phyloP scores from a whole-genome alignment of 2,113 vertebrate species.

The Kryptolebias marmoratus region DNA sequence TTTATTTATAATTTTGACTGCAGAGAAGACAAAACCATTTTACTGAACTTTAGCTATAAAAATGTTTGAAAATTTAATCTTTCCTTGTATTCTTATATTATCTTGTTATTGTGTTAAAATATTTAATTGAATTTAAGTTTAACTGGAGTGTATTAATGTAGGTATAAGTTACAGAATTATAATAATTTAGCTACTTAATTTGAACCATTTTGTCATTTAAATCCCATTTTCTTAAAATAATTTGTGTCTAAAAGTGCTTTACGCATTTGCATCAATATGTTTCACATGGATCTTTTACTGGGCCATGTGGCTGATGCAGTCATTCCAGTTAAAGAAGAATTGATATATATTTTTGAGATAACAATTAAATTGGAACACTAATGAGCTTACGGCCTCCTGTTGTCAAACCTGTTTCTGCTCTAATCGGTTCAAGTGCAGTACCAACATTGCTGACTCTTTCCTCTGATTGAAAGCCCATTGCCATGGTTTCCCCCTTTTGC shows the following conservation, averaged over 20 bases:
- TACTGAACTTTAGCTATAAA: conserved; percentile 7
- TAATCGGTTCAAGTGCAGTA: conserved; percentile 37
- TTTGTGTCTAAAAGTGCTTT: neutral
- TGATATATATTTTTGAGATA: neutral
- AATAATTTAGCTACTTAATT: neutral
- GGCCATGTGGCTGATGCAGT: neutral
- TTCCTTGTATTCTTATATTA: neutral
- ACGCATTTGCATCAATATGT: conserved; percentile 2
- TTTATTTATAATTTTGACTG: conserved; percentile 5
- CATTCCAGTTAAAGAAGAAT: neutral
- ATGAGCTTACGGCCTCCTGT: conserved; percentile 12
- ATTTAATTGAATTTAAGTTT: neutral
- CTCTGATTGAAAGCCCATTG: conserved; percentile 77
- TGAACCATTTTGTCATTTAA: conserved; percentile 1
- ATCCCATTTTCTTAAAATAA: conserved; percentile 15
- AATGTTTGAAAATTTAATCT: neutral
- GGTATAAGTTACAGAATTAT: neutral
- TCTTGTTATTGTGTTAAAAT: neutral
- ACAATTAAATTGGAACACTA: neutral
- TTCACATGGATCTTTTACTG: neutral
- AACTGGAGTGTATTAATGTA: too few relatives aligned
- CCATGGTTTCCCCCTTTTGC: conserved; percentile 83
- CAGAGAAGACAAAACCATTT: conserved; percentile 15
- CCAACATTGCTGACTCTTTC: conserved; percentile 63
- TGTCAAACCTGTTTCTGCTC: conserved; percentile 27